A percentile compares a stretch with the other conserved stretches of the same genome.
phyloP scores from a whole-genome alignment of 2,888 invertebrate genomes.

The Callinectes sapidus region DNA sequence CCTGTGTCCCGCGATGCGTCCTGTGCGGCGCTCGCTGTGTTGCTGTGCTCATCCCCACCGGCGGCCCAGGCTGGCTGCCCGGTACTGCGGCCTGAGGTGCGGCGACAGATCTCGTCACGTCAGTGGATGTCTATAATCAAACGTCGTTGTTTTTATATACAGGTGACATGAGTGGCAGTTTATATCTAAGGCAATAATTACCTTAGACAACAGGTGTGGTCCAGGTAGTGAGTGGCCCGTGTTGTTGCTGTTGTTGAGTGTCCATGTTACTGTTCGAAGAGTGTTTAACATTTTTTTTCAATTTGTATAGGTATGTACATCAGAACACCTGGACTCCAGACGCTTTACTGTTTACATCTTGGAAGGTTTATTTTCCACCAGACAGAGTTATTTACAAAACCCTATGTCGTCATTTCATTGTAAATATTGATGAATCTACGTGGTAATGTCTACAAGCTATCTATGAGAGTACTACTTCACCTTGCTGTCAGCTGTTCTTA shows the following conservation, averaged over 20 bases:
- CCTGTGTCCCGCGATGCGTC: conserved; percentile 20
- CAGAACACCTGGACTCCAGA: conserved; percentile 27
- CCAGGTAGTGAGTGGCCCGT: conserved; percentile 23
- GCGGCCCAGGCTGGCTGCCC: conserved; percentile 1
- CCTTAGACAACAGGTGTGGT: conserved; percentile 31
- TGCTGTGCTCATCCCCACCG: conserved; percentile 27
- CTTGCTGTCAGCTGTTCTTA: conserved; percentile 32
- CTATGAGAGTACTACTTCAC: background rate
- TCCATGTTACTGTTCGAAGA: conserved; percentile 25
- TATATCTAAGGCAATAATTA: conserved; percentile 31
- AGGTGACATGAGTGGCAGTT: conserved; percentile 33
- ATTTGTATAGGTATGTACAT: background rate
- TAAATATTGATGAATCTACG: conserved; percentile 23
- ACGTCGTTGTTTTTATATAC: conserved; percentile 37
- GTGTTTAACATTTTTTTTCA: background rate
- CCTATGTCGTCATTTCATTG: conserved; percentile 14
- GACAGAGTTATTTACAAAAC: conserved; percentile 6
- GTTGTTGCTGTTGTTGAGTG: conserved; percentile 30
- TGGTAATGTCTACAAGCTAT: conserved; percentile 22
- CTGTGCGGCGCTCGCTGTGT: background rate
- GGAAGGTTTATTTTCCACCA: conserved; percentile 29
- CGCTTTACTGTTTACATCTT: conserved; percentile 32
- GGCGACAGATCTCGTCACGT: conserved; percentile 37
- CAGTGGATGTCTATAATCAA: conserved; percentile 37
- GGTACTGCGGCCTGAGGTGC: conserved; percentile 11